Evolutionary conservation across 2,797 vertebrate genomes (phyloP), one percentile per base, ranked within the genome.

Genomic region (Lagodon rhomboides): DNA sequence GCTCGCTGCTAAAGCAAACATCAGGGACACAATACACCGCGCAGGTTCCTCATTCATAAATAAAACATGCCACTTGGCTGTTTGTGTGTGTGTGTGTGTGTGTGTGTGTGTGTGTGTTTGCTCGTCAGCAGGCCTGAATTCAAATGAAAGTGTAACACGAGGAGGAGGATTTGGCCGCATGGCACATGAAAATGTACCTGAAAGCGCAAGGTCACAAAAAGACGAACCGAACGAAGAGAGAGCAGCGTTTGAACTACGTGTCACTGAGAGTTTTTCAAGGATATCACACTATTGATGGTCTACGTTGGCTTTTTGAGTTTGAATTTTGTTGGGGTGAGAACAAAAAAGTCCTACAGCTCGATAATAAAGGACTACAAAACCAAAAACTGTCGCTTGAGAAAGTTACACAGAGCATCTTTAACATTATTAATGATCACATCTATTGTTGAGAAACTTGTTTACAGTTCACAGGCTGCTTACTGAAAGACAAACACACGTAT

Each of bases 41-140:
- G 63, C 88, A 86, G 88, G 84, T 91, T 95, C 90, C 93, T 92
- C 89, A 83, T 93, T 95, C 91, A 94, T 94, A 94, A 95, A 91
- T 93, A 95, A 96, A 95, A 94, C 94, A 94, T 92, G 90, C 76
- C 65, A 74, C 81, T 56, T 17, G 67, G 73, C 61, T 75, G 49
- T 92, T 80, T 85, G 63, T 72, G 68, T 67, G 59, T 56, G 58
- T 16, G 68, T 55, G 70, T 54, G 69, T 66, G 50, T 12, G 68
- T 64, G 68, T 67, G 59, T 56, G 58, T 16, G 68, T 55, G 70
- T 54, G 69, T 66, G 50, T 12, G 68, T 64, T 72, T 12, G 72
- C n/a, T 65, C 49, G 34, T 90, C 77, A 77, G 85, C 27, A 16
- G 56, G 71, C 75, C 84, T 87, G 68, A 74, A 84, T 86, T 90